Conservation (phyloP, 2,888 invertebrate species). For the Neoscelio sp. region DNA sequence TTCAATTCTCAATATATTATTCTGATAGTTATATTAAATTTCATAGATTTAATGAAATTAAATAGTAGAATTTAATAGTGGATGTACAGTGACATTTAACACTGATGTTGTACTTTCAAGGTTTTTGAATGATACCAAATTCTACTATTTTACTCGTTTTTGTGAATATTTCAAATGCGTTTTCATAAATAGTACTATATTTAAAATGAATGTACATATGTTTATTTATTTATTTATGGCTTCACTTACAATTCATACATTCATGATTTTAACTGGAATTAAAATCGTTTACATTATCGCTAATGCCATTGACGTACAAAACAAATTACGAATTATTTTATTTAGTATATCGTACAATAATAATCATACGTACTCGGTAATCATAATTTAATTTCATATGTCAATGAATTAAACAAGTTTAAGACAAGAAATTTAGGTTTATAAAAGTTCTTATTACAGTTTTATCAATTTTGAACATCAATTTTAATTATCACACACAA, state of each 20-base stretch:
- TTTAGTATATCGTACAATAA: background rate
- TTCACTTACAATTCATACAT: constrained; percentile 44
- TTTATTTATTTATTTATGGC: constrained; percentile 49
- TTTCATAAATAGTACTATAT: background rate
- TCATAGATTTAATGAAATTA: no score
- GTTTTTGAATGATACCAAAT: no score
- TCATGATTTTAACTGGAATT: constrained; percentile 1
- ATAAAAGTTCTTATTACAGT: background rate
- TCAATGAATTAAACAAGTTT: background rate
- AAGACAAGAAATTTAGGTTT: background rate
- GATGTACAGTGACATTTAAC: no score
- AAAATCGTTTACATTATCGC: constrained; percentile 9
- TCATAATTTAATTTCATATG: constrained; percentile 1
- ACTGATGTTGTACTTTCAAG: no score
- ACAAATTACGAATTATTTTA: constrained; percentile 1
- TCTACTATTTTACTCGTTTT: no score
- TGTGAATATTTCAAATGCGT: no score
- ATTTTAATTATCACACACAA: constrained; percentile 15
- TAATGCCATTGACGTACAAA: constrained; percentile 2
- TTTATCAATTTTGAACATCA: background rate
- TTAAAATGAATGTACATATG: constrained; percentile 33
- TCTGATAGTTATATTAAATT: no score
- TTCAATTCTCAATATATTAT: no score
- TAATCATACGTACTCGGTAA: constrained; percentile 8
- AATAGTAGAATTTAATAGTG: no score